These are phyloP conservation scores for Diacarnus erythraeanus DNA, from an alignment of 37 sponge, comb jelly and placozoan genomes.

Conservation along the genomic window DNA sequence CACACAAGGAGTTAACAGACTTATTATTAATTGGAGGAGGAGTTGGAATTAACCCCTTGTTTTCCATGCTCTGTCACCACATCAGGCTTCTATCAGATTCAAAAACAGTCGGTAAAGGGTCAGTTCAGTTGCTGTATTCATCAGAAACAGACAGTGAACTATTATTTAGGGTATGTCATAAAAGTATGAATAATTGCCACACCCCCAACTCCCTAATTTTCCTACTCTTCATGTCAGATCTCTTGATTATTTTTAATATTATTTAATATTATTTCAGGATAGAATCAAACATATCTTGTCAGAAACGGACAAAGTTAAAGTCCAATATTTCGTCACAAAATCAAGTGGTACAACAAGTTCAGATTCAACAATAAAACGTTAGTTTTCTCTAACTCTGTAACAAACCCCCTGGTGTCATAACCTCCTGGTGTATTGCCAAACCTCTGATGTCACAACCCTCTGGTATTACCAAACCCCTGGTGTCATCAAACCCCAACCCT, in stretches of 20 bases:
- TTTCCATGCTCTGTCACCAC: conserved; percentile 74
- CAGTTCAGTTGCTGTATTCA: conserved; percentile 67
- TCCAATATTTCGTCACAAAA: conserved; percentile 61
- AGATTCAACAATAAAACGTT: not conserved
- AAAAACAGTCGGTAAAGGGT: not conserved
- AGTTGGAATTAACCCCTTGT: conserved; percentile 82
- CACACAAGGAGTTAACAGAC: not conserved
- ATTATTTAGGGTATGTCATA: conserved; percentile 58
- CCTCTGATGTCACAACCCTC: too few species aligned
- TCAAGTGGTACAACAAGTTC: too few species aligned
- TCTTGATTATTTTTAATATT: not conserved
- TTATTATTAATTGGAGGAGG: conserved; percentile 82
- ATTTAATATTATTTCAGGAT: not conserved
- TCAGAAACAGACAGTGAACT: conserved; percentile 46
- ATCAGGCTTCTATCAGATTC: conserved; percentile 9
- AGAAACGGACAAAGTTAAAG: conserved; percentile 3
- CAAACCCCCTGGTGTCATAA: too few species aligned
- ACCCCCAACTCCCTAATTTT: not conserved
- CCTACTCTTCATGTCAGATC: not conserved
- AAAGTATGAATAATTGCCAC: not conserved
- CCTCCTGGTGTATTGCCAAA: too few species aligned
- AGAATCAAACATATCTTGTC: conserved; percentile 31
- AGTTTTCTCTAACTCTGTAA: too few species aligned
- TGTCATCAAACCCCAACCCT: too few species aligned
- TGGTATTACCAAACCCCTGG: too few species aligned